A percentile compares a stretch with the other conserved stretches of the same genome.
These are phyloP conservation scores for Tipula helvola DNA, from an alignment of 2,888 invertebrate genomes.

Conservation along the genomic window DNA sequence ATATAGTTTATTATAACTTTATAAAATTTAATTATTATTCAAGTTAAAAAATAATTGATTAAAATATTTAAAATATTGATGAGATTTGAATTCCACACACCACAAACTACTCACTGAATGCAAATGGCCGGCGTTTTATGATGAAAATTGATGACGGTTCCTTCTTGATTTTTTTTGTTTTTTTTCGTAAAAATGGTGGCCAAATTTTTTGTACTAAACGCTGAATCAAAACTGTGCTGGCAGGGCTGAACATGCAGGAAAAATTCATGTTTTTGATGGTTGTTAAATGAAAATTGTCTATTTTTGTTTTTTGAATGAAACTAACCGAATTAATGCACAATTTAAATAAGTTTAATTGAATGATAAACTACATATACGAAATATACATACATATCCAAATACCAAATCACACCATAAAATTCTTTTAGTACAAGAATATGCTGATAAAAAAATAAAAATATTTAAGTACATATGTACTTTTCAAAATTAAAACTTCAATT, in stretches of 20 bases:
- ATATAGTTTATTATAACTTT: background rate
- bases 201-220: background rate
- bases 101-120: constrained; percentile 9
- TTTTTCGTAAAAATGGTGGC: background rate
- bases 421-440: too few species aligned
- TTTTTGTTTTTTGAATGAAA: background rate
- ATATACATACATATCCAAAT: too few species aligned
- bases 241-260: background rate
- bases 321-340: background rate
- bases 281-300: background rate
- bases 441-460: too few species aligned
- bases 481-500: too few species aligned
- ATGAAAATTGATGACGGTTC: background rate
- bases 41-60: background rate
- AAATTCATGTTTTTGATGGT: background rate
- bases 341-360: too few species aligned
- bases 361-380: too few species aligned
- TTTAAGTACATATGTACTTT: too few species aligned
- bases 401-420: too few species aligned
- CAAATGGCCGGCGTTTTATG: constrained; percentile 7
- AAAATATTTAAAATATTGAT: background rate
- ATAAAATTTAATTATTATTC: background rate
- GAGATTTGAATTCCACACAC: background rate
- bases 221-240: background rate
- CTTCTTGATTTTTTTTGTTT: background rate